phyloP scores from a whole-genome alignment of 2,113 vertebrate genomes.

The Myiozetetes cayanensis region DNA sequence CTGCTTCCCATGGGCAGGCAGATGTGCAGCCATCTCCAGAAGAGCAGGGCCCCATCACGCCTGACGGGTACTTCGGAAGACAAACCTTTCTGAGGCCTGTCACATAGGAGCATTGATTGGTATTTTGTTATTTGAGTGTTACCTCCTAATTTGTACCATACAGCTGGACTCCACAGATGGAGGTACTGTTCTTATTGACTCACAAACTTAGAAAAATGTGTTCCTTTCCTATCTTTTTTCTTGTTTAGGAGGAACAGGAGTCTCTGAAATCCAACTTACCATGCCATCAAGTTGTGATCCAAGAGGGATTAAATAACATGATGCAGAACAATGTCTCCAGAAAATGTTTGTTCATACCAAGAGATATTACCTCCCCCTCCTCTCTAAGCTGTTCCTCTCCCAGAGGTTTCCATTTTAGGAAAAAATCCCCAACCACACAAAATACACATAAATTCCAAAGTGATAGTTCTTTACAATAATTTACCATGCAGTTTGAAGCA shows the following conservation, averaged over 20 bases:
- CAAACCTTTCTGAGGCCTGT: background rate
- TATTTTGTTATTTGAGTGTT: background rate
- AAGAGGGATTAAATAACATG: background rate
- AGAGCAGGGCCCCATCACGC: background rate
- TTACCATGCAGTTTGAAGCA: background rate
- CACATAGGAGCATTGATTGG: background rate
- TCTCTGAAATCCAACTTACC: background rate
- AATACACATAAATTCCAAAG: background rate
- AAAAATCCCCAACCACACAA: background rate
- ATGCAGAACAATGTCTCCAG: background rate
- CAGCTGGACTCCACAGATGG: background rate
- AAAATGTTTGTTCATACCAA: background rate
- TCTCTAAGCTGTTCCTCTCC: background rate
- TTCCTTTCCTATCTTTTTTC: background rate
- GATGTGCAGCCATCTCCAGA: background rate
- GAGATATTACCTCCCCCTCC: background rate
- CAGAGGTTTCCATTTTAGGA: background rate
- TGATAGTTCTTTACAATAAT: background rate
- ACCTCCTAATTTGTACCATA: background rate
- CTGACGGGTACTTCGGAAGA: background rate
- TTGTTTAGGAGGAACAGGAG: background rate
- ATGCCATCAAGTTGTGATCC: background rate
- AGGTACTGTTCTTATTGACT: background rate
- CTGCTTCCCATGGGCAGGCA: background rate
- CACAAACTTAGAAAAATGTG: background rate